Percentiles rank a stretch among this genome's conserved stretches.
Conservation (phyloP, 1,140 invertebrate genomes). For the Nymphalis io region DNA sequence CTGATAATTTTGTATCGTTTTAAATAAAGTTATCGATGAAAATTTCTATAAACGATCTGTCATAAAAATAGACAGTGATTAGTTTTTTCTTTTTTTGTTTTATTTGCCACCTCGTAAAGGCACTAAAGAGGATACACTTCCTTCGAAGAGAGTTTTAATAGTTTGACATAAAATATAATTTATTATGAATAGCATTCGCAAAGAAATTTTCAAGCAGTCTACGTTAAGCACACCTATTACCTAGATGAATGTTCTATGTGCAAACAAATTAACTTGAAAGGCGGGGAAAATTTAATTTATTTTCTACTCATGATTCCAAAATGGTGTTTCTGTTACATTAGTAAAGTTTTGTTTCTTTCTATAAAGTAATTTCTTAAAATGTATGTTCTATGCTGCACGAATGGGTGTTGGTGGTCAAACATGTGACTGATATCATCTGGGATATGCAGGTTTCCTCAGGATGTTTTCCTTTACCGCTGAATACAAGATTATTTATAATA, state of each 20-base stretch:
- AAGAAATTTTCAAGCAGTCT: slow-evolving; percentile 10
- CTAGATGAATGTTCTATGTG: neutral
- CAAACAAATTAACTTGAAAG: slow-evolving; percentile 17
- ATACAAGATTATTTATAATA: too few species aligned
- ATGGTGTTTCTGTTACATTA: neutral
- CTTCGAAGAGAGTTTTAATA: neutral
- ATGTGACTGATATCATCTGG: too few species aligned
- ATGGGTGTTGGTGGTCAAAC: too few species aligned
- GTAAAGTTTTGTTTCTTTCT: neutral
- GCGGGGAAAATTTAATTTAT: slow-evolving; percentile 12
- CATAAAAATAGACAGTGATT: neutral
- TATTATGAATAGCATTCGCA: neutral
- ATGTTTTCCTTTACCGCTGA: too few species aligned
- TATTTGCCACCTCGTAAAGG: neutral
- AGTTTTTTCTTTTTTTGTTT: neutral
- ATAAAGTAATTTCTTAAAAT: neutral
- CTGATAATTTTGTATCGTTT: slow-evolving; percentile 55
- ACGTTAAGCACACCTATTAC: slow-evolving; percentile 20
- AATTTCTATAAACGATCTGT: slow-evolving; percentile 1
- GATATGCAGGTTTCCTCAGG: too few species aligned
- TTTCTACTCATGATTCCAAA: slow-evolving; percentile 6
- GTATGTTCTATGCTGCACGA: too few species aligned
- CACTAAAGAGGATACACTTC: neutral
- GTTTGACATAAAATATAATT: neutral
- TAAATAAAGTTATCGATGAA: slow-evolving; percentile 8